phyloP scores from a whole-genome alignment of 2,797 vertebrate genomes.

The Sternotherus odoratus region DNA sequence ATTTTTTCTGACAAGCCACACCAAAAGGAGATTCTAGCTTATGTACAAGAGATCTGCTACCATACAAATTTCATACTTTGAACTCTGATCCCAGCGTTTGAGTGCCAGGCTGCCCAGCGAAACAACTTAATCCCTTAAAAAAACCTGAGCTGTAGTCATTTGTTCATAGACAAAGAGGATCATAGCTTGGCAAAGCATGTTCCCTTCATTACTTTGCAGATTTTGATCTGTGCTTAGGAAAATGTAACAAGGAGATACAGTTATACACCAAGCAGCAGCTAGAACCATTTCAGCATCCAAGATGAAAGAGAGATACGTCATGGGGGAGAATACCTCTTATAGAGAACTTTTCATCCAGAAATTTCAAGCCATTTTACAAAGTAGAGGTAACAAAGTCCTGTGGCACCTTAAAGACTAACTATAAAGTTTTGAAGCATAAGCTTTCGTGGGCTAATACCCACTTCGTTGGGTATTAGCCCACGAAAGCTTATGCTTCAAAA shows the following conservation, averaged over 20 bases:
- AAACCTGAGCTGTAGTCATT: background rate
- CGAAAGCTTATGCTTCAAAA: too few relatives aligned
- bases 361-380: background rate
- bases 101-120: background rate
- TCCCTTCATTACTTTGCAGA: slow-evolving; percentile 37
- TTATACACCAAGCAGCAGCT: background rate
- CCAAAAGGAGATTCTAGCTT: background rate
- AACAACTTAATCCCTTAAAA: background rate
- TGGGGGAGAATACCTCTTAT: background rate
- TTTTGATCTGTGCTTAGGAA: slow-evolving; percentile 46
- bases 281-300: background rate
- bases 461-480: too few relatives aligned
- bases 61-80: background rate
- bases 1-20: background rate
- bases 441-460: too few relatives aligned
- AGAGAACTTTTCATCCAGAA: background rate
- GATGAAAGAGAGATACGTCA: slow-evolving; percentile 10
- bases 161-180: background rate
- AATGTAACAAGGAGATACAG: slow-evolving; percentile 25
- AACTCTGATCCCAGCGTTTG: background rate
- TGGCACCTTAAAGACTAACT: too few relatives aligned
- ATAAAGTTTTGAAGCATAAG: too few relatives aligned
- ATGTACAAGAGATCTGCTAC: background rate
- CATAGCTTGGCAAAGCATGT: background rate
- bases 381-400: too few relatives aligned